phyloP scores from a whole-genome alignment of 2,888 invertebrate genomes.

The Drosophila infuscata region DNA sequence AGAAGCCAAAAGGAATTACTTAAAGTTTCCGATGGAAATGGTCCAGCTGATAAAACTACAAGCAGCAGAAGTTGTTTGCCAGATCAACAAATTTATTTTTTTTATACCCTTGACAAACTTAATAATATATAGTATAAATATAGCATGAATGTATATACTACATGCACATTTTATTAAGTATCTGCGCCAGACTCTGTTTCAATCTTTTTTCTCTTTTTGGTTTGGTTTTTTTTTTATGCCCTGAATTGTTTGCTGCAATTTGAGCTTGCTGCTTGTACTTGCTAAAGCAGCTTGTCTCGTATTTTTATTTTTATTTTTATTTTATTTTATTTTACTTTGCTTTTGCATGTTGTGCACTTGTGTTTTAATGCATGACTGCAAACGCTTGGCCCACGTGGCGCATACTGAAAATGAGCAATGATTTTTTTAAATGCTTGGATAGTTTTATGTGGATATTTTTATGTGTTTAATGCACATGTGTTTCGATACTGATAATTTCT shows the following conservation, averaged over 20 bases:
- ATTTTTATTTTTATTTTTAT: constrained; percentile 9
- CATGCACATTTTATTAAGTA: constrained; percentile 17
- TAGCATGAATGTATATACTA: background rate
- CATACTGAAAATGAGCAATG: background rate
- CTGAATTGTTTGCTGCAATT: constrained; percentile 30
- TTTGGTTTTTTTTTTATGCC: constrained; percentile 9
- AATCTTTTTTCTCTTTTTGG: constrained; percentile 12
- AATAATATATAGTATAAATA: constrained; percentile 1
- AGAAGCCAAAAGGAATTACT: constrained; percentile 37
- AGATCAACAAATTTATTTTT: constrained; percentile 32
- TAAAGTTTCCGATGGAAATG: background rate
- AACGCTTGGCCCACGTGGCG: constrained; percentile 7
- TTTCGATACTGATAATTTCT: background rate
- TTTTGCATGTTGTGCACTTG: background rate
- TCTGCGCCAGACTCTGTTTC: constrained; percentile 8
- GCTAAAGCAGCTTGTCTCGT: constrained; percentile 23
- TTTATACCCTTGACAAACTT: constrained; percentile 30
- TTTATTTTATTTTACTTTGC: background rate
- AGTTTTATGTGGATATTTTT: background rate
- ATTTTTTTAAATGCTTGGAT: background rate
- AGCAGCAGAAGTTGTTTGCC: constrained; percentile 24
- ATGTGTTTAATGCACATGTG: background rate
- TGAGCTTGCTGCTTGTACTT: constrained; percentile 37
- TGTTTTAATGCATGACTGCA: constrained; percentile 20
- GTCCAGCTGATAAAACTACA: constrained; percentile 18